Base-by-base conservation (phyloP, 2,113 vertebrate genomes). In the Elgaria multicarinata region DNA sequence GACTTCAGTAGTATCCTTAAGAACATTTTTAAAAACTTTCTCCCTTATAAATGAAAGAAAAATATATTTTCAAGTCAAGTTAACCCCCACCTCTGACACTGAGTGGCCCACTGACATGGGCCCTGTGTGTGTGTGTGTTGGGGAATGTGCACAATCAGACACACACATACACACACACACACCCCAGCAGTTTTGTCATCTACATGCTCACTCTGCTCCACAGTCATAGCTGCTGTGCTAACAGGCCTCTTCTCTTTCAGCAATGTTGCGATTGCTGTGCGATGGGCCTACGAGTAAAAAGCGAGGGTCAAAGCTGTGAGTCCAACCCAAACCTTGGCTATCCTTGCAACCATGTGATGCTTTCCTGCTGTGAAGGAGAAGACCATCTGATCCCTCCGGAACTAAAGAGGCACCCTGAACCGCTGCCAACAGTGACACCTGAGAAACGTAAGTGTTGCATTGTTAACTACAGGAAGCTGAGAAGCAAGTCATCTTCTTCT, bases 251-350 rank as follows among this genome's bases (percentile, higher is more conserved):
- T 20, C 50, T 75, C 39, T 85, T 93, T 44, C 91, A 96, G 94
- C 97, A 98, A 97, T 99, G 99, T 96, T 99, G 99, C 71, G 98
- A 98, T 90, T 99, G 99, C 94, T 99, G 99, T 39, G 94, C 96
- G 2, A 94, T 99, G 89, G 99, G 99, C 14, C 94, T 99, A 78
- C 97, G 94, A 0, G 86, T 98, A 36, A 95, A 95, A 64, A 96
- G 89, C 0, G 97, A 98, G 88, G 97, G 97, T 36, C 95, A 94
- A 39, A 93, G 92, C 4, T 99, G 99, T 0, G 95, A 97, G 39
- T 95, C 95, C 62, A 98, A 97, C 94, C 96, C 97, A 81, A 97
- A 98, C 86, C 97, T 99, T 92, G 97, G 97, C 93, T 98, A 98
- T 93, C 98, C 98, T 1, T 99, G 99, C 77, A 98, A 97, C 69